A percentile compares a stretch with the other conserved stretches of the same genome.
These are phyloP conservation scores for Uloborus plumipes DNA, from an alignment of 2,888 invertebrate species.

Conservation along the genomic window DNA sequence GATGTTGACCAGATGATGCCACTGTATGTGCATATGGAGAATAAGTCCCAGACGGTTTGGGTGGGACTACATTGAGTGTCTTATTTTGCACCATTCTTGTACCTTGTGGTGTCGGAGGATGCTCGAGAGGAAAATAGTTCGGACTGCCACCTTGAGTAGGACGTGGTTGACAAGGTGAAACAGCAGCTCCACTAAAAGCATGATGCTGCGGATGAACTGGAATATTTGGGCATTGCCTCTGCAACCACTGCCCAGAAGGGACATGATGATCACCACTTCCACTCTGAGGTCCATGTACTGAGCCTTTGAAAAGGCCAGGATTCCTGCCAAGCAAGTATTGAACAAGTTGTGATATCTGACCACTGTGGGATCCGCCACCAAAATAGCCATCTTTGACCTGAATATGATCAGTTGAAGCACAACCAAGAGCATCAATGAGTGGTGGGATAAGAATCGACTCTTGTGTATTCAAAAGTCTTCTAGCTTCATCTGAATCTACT, in stretches of 20 bases:
- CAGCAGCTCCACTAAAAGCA: slow-evolving; percentile 40
- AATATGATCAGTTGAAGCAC: slow-evolving; percentile 57
- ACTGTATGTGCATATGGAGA: slow-evolving; percentile 53
- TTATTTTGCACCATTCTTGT: slow-evolving; percentile 48
- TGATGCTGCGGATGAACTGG: slow-evolving; percentile 54
- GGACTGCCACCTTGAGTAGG: slow-evolving; percentile 52
- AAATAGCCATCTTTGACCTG: slow-evolving; percentile 65
- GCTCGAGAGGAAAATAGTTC: slow-evolving; percentile 52
- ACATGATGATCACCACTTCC: slow-evolving; percentile 40
- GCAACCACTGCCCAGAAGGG: slow-evolving; percentile 55
- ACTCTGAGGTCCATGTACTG: slow-evolving; percentile 41
- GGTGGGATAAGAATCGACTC: slow-evolving; percentile 58
- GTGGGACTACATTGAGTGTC: slow-evolving; percentile 38
- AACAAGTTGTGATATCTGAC: slow-evolving; percentile 58
- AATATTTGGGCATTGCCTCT: slow-evolving; percentile 49
- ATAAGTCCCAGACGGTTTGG: slow-evolving; percentile 54
- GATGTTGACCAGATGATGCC: slow-evolving; percentile 44
- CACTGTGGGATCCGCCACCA: slow-evolving; percentile 53
- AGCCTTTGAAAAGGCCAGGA: slow-evolving; percentile 58
- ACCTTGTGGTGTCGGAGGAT: slow-evolving; percentile 36
- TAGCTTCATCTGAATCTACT: slow-evolving; percentile 63
- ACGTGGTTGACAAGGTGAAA: slow-evolving; percentile 58
- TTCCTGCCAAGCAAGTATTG: slow-evolving; percentile 54
- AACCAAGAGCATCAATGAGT: slow-evolving; percentile 60
- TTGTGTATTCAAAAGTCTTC: slow-evolving; percentile 50